A percentile compares a stretch with the other conserved stretches of the same genome.
Conservation (phyloP, 2,797 vertebrate species). For the Merluccius polli region DNA sequence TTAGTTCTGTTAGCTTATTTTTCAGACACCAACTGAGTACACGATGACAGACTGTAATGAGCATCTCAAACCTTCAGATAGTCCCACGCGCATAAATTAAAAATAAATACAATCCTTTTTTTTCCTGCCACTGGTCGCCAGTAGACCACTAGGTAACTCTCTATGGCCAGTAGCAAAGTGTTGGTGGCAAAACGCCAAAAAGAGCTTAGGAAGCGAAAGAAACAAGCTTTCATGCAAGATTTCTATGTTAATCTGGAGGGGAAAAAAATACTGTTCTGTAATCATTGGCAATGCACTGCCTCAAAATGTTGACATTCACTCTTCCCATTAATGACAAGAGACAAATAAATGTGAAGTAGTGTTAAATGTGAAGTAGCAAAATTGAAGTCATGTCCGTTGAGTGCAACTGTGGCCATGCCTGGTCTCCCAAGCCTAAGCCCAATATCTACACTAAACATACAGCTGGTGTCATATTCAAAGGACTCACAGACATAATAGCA, state of each 20-base stretch:
- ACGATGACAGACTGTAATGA: slow-evolving; percentile 37
- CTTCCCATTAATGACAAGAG: background rate
- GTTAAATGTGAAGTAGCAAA: background rate
- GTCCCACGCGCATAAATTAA: slow-evolving; percentile 62
- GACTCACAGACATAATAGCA: background rate
- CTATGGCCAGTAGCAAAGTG: slow-evolving; percentile 20
- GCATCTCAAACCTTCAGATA: slow-evolving; percentile 46
- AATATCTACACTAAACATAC: background rate
- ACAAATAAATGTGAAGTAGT: background rate
- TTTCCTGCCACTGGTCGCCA: background rate
- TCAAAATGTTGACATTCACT: slow-evolving; percentile 12
- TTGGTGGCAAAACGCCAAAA: slow-evolving; percentile 17
- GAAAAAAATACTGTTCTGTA: slow-evolving; percentile 35
- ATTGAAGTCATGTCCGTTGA: background rate
- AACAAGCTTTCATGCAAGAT: slow-evolving; percentile 12
- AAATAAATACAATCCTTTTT: slow-evolving; percentile 61
- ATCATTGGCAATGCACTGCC: slow-evolving; percentile 20
- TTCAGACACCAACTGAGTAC: slow-evolving; percentile 25
- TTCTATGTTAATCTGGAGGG: no score
- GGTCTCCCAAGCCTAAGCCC: background rate
- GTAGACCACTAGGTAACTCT: slow-evolving; percentile 28
- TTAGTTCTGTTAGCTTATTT: no score
- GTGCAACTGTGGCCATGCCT: background rate
- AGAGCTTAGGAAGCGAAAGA: slow-evolving; percentile 12
- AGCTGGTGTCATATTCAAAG: no score